Evolutionary conservation across 2,888 invertebrate species (phyloP).

Genomic region (Zaprionus bogoriensis): DNA sequence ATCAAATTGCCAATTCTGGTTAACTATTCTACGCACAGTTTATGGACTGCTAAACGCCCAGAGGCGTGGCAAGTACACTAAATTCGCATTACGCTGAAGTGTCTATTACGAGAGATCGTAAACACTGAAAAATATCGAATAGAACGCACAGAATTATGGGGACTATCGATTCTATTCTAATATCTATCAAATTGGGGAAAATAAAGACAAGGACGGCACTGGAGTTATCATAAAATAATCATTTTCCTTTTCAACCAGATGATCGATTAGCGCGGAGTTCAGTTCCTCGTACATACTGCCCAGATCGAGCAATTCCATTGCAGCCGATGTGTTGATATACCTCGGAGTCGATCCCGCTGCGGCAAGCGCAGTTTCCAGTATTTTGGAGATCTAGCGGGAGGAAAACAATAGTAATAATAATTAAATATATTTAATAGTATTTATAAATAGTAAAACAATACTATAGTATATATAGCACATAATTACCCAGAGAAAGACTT

Average conservation of each 20-base stretch:
- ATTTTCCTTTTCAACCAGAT: conserved; percentile 26
- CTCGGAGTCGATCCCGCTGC: conserved; percentile 1
- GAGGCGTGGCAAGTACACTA: conserved; percentile 44
- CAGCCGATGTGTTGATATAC: conserved; percentile 28
- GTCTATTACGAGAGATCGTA: conserved; percentile 19
- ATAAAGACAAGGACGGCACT: background rate
- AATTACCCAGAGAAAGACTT: too few relatives aligned
- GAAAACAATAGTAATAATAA: background rate
- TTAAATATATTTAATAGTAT: background rate
- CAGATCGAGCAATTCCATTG: conserved; percentile 49
- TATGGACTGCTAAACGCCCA: conserved; percentile 52
- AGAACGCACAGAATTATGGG: conserved; percentile 1
- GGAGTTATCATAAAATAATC: background rate
- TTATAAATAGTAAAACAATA: too few relatives aligned
- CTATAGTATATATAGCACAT: too few relatives aligned
- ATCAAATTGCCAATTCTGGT: conserved; percentile 38
- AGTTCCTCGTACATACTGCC: conserved; percentile 14
- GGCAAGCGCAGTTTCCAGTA: conserved; percentile 26
- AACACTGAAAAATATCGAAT: background rate
- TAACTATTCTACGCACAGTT: conserved; percentile 51
- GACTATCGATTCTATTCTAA: background rate
- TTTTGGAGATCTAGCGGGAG: conserved; percentile 28
- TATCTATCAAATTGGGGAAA: background rate
- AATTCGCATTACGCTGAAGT: conserved; percentile 49
- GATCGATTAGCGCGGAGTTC: conserved; percentile 40